Base-by-base conservation (phyloP, 2,797 vertebrate species). In the Melanotaenia trifasciata region DNA sequence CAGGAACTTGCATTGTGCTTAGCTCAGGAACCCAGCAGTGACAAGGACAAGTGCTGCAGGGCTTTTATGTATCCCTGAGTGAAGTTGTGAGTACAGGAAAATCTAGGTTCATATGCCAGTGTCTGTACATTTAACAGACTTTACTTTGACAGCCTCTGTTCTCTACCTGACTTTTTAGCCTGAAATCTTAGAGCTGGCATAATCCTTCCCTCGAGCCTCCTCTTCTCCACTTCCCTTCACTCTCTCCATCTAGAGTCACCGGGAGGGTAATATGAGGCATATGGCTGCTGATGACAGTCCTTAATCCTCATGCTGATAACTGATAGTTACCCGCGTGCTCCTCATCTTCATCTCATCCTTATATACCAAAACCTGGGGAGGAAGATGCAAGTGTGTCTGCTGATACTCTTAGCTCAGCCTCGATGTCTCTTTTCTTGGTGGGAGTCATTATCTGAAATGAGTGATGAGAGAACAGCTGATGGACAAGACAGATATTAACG, bases 261-360 rank as follows among this genome's bases (percentile, higher is more conserved):
- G 67, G 64, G 80, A 89, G 89, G 89, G 87, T 89, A 92, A 91
- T 90, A 83, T 82, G 89, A 92, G 87, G 89, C 88, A 91, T 82
- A 88, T 84, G 87, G 87, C 83, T 87, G 84, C 85, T 90, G 89
- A 91, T 91, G 90, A 92, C 91, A 90, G 87, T 83, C 84, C 47
- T 83, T 92, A 93, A 93, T 92, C 91, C 90, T 84, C 78, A 81
- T 62, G 64, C 81, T 81, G 90, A 89, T 90, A 88, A 84, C 90
- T 88, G 90, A 91, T 88, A 87, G 89, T 91, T 84, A 88, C 81
- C 53, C 80, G 22, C n/a, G 20, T 68, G 60, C 87, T 85, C 73
- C 81, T 91, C 88, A 80, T 82, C 80, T 83, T 50, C 84, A 58
- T 84, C 82, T 86, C 74, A 71, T 87, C 85, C 77, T 68, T 61